Percentiles rank a stretch among this genome's conserved stretches.
Conservation (phyloP, 2,888 invertebrate genomes). For the Penaeus monodon region DNA sequence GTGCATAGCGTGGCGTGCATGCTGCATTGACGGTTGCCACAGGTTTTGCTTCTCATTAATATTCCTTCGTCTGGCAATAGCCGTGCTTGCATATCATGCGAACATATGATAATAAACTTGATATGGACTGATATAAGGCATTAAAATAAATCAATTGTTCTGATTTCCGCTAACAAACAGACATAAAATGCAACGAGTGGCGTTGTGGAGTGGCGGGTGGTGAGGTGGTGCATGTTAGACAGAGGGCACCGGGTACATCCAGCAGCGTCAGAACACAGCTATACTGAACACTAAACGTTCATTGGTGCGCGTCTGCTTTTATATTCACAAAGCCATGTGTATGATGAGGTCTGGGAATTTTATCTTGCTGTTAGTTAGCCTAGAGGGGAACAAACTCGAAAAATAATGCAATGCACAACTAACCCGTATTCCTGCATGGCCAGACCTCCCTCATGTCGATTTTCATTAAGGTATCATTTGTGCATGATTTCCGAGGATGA, state of each 20-base stretch:
- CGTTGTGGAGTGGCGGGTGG: background rate
- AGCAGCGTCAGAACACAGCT: slow-evolving; percentile 27
- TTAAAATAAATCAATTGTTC: no score
- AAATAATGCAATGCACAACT: no score
- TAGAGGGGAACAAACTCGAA: no score
- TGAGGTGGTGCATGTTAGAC: slow-evolving; percentile 14
- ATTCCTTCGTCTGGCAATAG: background rate
- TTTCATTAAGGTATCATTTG: background rate
- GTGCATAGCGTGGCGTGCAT: slow-evolving; percentile 33
- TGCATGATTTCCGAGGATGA: slow-evolving; percentile 19
- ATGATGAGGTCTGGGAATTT: background rate
- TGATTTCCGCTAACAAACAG: no score
- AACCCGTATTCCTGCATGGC: background rate
- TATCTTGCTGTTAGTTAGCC: no score
- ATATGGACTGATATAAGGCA: no score
- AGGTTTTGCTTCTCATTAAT: background rate
- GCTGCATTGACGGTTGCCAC: slow-evolving; percentile 3
- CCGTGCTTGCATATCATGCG: no score
- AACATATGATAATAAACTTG: no score
- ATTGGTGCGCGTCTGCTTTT: slow-evolving; percentile 26
- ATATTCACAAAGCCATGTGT: background rate
- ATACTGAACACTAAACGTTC: slow-evolving; percentile 1
- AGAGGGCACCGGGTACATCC: slow-evolving; percentile 43
- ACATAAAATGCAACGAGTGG: no score
- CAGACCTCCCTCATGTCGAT: background rate